Percentiles rank a stretch among this genome's conserved stretches.
These are phyloP conservation scores for Beroe forskalii DNA, from an alignment of 37 sponge, comb jelly and placozoan species.

Conservation along the genomic window DNA sequence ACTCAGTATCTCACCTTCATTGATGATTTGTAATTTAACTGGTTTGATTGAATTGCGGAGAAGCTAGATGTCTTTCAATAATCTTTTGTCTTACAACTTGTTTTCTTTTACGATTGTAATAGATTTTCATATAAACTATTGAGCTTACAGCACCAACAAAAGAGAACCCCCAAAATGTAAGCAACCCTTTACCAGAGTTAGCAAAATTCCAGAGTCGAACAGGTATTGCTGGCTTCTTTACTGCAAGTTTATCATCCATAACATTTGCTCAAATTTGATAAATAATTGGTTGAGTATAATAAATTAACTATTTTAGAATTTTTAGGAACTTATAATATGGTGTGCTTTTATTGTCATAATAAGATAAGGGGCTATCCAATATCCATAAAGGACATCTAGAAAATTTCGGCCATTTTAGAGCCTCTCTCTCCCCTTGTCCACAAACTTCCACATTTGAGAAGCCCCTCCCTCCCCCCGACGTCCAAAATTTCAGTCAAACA, in stretches of 20 bases:
- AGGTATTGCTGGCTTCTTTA: not conserved
- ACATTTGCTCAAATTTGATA: not conserved
- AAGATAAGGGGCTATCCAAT: too few relatives aligned
- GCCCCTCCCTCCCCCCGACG: too few relatives aligned
- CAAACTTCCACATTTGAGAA: too few relatives aligned
- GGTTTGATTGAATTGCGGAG: not conserved
- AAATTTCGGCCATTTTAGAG: too few relatives aligned
- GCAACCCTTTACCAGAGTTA: slow-evolving; percentile 31
- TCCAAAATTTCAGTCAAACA: too few relatives aligned
- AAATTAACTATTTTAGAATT: too few relatives aligned
- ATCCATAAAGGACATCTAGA: too few relatives aligned
- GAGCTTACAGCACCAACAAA: slow-evolving; percentile 23
- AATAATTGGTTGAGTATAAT: not conserved
- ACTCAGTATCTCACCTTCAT: too few relatives aligned
- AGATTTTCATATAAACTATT: slow-evolving; percentile 1
- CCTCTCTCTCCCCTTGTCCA: too few relatives aligned
- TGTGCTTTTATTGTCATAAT: too few relatives aligned
- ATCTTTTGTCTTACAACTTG: slow-evolving; percentile 33
- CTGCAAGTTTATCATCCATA: not conserved
- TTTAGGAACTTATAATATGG: too few relatives aligned
- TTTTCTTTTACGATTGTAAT: not conserved
- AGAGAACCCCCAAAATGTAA: slow-evolving; percentile 35
- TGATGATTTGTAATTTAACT: too few relatives aligned
- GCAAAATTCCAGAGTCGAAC: slow-evolving; percentile 58
- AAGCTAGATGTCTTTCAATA: not conserved